These are phyloP conservation scores for Brenthis ino DNA, from an alignment of 2,888 invertebrate genomes.

Conservation along the genomic window DNA sequence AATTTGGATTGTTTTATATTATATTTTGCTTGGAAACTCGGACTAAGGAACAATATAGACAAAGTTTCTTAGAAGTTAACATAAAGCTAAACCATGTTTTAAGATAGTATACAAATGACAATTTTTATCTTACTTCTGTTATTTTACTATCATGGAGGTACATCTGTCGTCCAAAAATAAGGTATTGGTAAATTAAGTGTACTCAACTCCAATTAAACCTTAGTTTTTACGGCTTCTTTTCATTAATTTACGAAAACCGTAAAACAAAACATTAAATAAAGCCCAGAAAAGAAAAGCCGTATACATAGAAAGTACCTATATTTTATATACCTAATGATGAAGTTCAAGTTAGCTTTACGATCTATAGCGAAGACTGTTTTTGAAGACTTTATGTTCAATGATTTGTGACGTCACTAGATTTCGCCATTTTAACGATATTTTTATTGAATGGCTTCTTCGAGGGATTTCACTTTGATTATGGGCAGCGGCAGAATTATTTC, in stretches of 20 bases:
- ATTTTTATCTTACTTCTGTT: too few relatives aligned
- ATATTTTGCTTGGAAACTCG: too few relatives aligned
- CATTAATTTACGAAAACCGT: slow-evolving; percentile 15
- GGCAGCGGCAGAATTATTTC: too few relatives aligned
- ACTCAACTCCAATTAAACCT: slow-evolving; percentile 1
- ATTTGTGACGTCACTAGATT: background rate
- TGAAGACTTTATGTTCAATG: background rate
- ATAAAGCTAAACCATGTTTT: too few relatives aligned
- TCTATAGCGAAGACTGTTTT: background rate
- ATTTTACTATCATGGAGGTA: too few relatives aligned
- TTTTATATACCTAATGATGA: background rate
- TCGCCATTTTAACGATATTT: background rate
- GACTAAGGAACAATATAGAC: too few relatives aligned
- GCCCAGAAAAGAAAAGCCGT: slow-evolving; percentile 9
- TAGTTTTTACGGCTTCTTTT: slow-evolving; percentile 19
- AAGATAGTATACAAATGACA: too few relatives aligned
- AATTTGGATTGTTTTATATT: too few relatives aligned
- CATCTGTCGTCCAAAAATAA: background rate
- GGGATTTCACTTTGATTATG: too few relatives aligned
- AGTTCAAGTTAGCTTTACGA: slow-evolving; percentile 1
- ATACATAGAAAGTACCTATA: background rate
- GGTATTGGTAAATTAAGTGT: background rate
- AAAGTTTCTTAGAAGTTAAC: too few relatives aligned
- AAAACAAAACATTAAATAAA: slow-evolving; percentile 10
- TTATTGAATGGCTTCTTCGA: too few relatives aligned